phyloP scores from a whole-genome alignment of 2,888 invertebrate species.

The Sipha maydis region DNA sequence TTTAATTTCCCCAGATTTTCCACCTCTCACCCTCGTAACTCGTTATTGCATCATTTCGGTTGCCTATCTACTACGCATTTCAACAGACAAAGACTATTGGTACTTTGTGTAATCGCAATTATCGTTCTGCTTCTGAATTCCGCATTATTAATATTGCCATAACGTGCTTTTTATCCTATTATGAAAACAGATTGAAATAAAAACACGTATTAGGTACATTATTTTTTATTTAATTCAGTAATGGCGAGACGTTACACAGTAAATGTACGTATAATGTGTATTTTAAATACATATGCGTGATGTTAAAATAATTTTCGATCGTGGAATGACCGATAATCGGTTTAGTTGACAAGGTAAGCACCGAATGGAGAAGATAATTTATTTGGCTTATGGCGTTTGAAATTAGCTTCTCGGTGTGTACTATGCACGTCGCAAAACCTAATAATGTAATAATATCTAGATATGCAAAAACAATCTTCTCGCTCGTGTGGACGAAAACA shows the following conservation, averaged over 20 bases:
- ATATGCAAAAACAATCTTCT: background rate
- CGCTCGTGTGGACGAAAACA: too few species aligned
- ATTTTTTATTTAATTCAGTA: background rate
- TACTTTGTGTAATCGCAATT: too few species aligned
- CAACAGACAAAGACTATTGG: too few species aligned
- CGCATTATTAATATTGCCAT: background rate
- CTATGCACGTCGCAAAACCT: background rate
- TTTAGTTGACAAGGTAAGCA: background rate
- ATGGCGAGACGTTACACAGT: background rate
- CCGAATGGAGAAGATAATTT: background rate
- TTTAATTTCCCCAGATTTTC: too few species aligned
- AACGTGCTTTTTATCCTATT: background rate
- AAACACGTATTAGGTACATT: background rate
- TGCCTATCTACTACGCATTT: too few species aligned
- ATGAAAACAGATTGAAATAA: background rate
- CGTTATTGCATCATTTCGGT: too few species aligned
- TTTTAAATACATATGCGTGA: too few species aligned
- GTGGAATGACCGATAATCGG: conserved; percentile 26
- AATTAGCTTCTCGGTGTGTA: too few species aligned
- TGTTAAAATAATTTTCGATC: background rate
- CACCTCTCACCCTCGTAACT: too few species aligned
- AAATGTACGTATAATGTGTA: background rate
- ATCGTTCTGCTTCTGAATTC: background rate
- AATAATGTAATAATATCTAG: background rate
- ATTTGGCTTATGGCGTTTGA: too few species aligned